Percentiles rank a stretch among this genome's conserved stretches.
Evolutionary conservation across 2,888 invertebrate species (phyloP).

Genomic region (Bellardia pandia): DNA sequence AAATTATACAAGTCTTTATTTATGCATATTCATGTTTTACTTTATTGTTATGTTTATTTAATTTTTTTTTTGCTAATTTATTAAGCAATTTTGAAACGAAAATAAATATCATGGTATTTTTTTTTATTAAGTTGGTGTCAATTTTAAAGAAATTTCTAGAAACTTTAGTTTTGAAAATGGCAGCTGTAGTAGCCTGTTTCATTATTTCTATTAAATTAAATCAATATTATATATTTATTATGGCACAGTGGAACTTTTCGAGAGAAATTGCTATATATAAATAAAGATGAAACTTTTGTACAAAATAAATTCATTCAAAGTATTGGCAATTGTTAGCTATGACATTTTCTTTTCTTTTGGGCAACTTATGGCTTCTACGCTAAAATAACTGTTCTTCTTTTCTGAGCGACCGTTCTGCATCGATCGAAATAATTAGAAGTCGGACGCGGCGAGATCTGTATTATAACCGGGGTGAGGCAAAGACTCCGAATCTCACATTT

Average conservation of each 20-base stretch:
- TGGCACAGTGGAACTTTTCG: neutral
- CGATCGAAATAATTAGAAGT: too few species aligned
- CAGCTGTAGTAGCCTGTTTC: neutral
- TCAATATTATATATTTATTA: neutral
- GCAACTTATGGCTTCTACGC: too few species aligned
- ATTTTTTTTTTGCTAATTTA: constrained; percentile 47
- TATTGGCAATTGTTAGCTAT: too few species aligned
- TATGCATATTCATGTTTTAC: neutral
- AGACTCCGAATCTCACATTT: too few species aligned
- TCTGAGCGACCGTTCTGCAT: too few species aligned
- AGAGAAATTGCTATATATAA: too few species aligned
- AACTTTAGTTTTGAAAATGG: neutral
- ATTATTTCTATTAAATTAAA: neutral
- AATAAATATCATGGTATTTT: neutral
- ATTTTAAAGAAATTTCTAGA: constrained; percentile 17
- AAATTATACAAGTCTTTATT: neutral
- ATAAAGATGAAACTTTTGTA: too few species aligned
- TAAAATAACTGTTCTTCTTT: too few species aligned
- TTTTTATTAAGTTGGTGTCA: neutral
- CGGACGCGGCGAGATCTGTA: too few species aligned
- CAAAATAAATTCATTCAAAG: too few species aligned
- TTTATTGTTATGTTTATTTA: constrained; percentile 21
- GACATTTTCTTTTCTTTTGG: too few species aligned
- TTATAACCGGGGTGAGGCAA: too few species aligned
- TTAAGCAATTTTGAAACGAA: constrained; percentile 14